These are phyloP conservation scores for Parapristionchus giblindavisi DNA, from an alignment of 2,888 invertebrate species.

Conservation along the genomic window DNA sequence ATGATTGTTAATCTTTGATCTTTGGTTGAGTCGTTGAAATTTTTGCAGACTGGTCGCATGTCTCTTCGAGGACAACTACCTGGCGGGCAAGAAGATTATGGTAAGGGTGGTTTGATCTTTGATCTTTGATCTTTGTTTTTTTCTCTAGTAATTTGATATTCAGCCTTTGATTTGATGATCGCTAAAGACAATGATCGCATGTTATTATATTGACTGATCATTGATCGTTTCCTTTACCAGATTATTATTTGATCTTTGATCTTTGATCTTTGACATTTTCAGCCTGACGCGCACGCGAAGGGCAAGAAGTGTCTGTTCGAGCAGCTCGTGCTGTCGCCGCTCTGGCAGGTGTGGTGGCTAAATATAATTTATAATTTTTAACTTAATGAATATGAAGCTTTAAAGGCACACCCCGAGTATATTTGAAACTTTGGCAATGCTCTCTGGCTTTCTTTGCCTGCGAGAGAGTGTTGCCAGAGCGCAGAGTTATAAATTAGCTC, in stretches of 20 bases:
- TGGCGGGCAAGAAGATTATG: slow-evolving; percentile 46
- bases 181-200: too few relatives aligned
- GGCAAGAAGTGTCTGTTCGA: slow-evolving; percentile 63
- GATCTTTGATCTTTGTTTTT: too few relatives aligned
- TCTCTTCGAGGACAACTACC: slow-evolving; percentile 61
- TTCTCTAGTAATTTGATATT: too few relatives aligned
- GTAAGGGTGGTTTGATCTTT: slow-evolving; percentile 22
- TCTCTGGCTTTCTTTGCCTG: not conserved
- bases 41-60: slow-evolving; percentile 41
- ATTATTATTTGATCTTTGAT: slow-evolving; percentile 8
- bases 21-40: too few relatives aligned
- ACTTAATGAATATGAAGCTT: too few relatives aligned
- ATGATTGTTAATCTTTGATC: too few relatives aligned
- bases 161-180: too few relatives aligned
- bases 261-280: slow-evolving; percentile 29
- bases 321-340: slow-evolving; percentile 62
- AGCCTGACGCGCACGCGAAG: slow-evolving; percentile 57
- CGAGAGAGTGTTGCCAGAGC: too few relatives aligned
- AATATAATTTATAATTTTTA: too few relatives aligned
- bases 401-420: not conserved
- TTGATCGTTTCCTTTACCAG: too few relatives aligned
- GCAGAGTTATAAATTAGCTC: too few relatives aligned
- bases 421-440: not conserved
- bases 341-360: slow-evolving; percentile 63
- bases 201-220: not conserved